phyloP scores from a whole-genome alignment of 2,113 vertebrate species.

The Sarotherodon lohbergeri region DNA sequence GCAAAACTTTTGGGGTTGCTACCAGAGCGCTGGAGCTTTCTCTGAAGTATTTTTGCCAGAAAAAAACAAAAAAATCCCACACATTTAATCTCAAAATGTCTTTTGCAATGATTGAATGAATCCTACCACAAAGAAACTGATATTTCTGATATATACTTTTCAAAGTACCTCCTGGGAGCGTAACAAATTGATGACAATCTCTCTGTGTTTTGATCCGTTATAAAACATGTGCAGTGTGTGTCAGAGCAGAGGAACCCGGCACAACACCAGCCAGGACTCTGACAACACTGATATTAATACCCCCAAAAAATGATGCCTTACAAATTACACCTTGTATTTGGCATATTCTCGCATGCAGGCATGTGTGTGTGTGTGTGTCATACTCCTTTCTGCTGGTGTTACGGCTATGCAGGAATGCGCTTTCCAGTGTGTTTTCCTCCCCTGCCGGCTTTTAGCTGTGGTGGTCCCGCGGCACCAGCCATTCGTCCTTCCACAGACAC shows the following conservation, averaged over 20 bases:
- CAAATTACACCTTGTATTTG: constrained; percentile 24
- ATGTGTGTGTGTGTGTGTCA: not conserved
- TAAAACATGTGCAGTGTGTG: not conserved
- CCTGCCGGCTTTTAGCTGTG: constrained; percentile 31
- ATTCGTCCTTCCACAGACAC: constrained; percentile 64
- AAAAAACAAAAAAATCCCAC: not conserved
- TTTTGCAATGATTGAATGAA: constrained; percentile 16
- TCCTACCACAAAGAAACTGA: constrained; percentile 3
- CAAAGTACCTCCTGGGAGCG: not conserved
- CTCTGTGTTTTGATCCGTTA: constrained; percentile 20
- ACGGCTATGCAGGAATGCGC: constrained; percentile 43
- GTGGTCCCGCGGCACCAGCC: constrained; percentile 50
- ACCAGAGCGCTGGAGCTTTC: not conserved
- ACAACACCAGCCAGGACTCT: not conserved
- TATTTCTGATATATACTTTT: constrained; percentile 33
- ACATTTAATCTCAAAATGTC: constrained; percentile 34
- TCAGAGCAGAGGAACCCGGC: not conserved
- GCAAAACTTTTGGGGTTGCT: constrained; percentile 10
- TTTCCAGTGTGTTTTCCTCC: constrained; percentile 17
- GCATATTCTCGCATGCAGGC: not conserved
- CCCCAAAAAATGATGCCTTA: constrained; percentile 22
- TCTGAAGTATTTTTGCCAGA: constrained; percentile 18
- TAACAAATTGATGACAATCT: constrained; percentile 20
- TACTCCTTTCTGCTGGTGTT: not conserved
- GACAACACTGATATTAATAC: constrained; percentile 30